Conservation (phyloP, 2,113 vertebrate species). For the Alectura lathami region DNA sequence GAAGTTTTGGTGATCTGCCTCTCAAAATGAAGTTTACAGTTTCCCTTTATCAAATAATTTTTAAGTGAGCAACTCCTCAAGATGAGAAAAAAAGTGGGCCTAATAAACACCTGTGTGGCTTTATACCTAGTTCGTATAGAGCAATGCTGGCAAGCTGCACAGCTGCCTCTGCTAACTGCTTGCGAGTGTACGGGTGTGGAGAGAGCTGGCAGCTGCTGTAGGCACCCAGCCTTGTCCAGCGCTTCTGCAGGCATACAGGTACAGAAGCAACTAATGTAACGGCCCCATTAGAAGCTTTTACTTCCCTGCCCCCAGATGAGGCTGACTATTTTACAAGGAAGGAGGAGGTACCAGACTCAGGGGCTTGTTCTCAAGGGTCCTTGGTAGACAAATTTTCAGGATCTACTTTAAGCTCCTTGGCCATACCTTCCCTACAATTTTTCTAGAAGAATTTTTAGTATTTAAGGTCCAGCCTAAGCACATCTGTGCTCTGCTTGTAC, state of each 20-base stretch:
- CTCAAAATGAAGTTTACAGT: background rate
- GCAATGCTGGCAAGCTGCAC: background rate
- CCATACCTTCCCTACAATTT: background rate
- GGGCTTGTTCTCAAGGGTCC: background rate
- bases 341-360: background rate
- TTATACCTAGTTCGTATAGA: background rate
- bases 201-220: background rate
- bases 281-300: background rate
- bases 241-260: no score
- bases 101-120: background rate
- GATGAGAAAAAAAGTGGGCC: background rate
- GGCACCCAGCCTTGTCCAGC: background rate
- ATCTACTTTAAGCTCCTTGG: background rate
- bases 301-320: background rate
- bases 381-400: background rate
- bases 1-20: slow-evolving; percentile 29
- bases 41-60: slow-evolving; percentile 41
- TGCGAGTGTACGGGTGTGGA: no score
- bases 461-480: background rate
- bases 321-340: background rate
- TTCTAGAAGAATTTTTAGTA: background rate
- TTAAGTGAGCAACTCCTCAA: background rate
- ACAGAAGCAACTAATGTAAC: background rate
- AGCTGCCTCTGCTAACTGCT: no score
- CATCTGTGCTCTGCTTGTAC: background rate